These are phyloP conservation scores for Bombus waltoni DNA, from an alignment of 1,140 invertebrate genomes.

Conservation along the genomic window DNA sequence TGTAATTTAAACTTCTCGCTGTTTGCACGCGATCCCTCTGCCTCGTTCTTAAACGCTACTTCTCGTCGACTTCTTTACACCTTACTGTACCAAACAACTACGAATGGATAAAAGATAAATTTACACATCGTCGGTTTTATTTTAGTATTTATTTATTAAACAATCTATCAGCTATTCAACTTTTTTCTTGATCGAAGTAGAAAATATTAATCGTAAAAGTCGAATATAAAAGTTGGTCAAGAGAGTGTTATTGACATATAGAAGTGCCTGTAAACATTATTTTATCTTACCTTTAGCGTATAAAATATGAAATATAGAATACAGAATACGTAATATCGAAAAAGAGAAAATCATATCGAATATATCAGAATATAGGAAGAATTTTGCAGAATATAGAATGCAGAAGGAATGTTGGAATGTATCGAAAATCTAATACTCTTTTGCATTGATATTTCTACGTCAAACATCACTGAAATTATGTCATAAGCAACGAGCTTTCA, in stretches of 20 bases:
- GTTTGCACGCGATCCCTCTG: neutral
- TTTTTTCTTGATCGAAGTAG: too few relatives aligned
- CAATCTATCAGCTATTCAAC: too few relatives aligned
- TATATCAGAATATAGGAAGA: neutral
- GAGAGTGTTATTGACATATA: neutral
- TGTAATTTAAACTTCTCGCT: constrained; percentile 37
- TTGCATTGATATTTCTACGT: neutral
- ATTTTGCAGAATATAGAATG: neutral
- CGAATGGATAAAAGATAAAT: neutral
- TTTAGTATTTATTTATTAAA: neutral
- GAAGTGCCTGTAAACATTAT: neutral
- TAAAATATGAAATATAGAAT: too few relatives aligned
- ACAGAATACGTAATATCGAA: neutral
- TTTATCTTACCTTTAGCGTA: neutral
- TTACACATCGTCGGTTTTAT: neutral
- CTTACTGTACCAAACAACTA: neutral
- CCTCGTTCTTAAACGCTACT: neutral
- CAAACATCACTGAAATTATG: neutral
- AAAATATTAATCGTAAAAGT: neutral
- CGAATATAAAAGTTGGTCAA: neutral
- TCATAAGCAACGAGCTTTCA: neutral
- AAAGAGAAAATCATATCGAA: neutral
- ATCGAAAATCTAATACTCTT: neutral
- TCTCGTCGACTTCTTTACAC: neutral
- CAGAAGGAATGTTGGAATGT: neutral